These are phyloP conservation scores for Peromyscus leucopus DNA, from an alignment of 2,113 vertebrate genomes.

Conservation along the genomic window DNA sequence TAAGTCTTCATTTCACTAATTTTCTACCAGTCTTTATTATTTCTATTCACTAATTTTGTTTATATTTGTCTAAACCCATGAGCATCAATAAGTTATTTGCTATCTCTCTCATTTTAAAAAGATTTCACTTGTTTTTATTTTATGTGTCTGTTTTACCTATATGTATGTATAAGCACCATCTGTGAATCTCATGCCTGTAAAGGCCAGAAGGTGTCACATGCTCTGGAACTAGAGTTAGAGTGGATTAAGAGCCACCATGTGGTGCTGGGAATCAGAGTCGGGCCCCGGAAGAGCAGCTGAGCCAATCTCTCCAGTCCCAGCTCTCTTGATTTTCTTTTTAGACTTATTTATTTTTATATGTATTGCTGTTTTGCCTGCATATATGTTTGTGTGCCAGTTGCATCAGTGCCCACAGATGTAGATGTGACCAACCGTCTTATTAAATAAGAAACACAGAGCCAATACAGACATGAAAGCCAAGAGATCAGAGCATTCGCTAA, in stretches of 20 bases:
- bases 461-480: too few relatives aligned
- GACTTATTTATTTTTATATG: background rate
- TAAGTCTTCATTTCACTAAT: background rate
- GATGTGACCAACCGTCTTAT: too few relatives aligned
- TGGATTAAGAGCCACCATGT: too few relatives aligned
- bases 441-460: too few relatives aligned
- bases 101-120: background rate
- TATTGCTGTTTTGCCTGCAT: background rate
- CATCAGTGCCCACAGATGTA: background rate
- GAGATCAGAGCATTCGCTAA: too few relatives aligned
- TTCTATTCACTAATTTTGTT: background rate
- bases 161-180: background rate
- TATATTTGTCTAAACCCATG: background rate
- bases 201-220: background rate
- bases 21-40: background rate
- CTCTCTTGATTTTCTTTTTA: background rate
- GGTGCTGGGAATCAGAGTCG: background rate
- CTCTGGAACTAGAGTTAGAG: background rate
- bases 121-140: background rate
- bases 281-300: background rate
- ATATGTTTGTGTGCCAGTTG: background rate
- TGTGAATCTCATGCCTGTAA: background rate
- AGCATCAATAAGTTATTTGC: background rate
- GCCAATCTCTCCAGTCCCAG: background rate
- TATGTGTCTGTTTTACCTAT: background rate